Evolutionary conservation across 92 coral and sea anemone genomes (phyloP), one percentile per base, ranked within the genome.

Genomic region (Phenganax stokvisi): DNA sequence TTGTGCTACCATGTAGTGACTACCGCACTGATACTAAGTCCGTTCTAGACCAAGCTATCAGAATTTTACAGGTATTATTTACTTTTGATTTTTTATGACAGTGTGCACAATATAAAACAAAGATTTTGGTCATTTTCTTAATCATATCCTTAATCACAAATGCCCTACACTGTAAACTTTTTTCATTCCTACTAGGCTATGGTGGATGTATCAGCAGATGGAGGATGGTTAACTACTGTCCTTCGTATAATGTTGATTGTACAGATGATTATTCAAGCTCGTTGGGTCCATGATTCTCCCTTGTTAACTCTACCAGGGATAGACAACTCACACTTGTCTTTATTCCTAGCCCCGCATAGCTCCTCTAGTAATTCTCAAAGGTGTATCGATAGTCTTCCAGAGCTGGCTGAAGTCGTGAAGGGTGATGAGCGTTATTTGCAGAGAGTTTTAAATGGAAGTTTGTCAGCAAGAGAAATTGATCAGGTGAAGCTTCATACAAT

Each of bases 151-250:
- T 37, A 37, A 37, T 37, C 47, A 37, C 47, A 37, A 37, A 37
- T 37, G 47, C 47, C 5, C 47, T 1, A 5, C 5, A 37, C 47
- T 37, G 47, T 37, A 37, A 37, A 37, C 5, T 37, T 37, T 37
- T 25, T 12, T 64, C 54, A 20, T 70, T 56, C 25, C 37, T 78
- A 15, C 10, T 79, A 94, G 98, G 98, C 98, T 16, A 94, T 94
- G 98, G 86, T 96, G 56, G 99, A 96, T 86, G 87, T 92, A n/a
- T 90, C 92, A 6, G 96, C 99, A 37, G 96, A 93, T 56, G 92
- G 89, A 63, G 99, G 99, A 10, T 96, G 99, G 97, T 87, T 96
- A 9, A 92, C 97, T 0, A 96, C 99, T 20, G 84, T 88, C 1
- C 87, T 96, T 2, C 99, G 91, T 37, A 87, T 84, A 61, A 96